Evolutionary conservation across 2,113 vertebrate genomes (phyloP).

Genomic region (Alectura lathami): DNA sequence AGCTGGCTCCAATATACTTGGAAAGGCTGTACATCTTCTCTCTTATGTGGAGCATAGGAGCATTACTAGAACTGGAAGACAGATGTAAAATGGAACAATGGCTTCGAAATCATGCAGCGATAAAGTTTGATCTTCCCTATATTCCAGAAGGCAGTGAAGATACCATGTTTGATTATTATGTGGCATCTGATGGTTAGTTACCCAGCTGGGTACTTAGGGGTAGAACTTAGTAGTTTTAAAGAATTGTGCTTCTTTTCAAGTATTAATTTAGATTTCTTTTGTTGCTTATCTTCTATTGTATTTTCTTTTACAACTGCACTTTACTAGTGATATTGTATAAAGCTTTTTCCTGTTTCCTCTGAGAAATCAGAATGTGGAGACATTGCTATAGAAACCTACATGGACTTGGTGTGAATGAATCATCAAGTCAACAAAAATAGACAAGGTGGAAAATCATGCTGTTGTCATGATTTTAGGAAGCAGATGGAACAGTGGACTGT

Average conservation of each 20-base stretch:
- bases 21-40: conserved; percentile 90
- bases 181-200: conserved; percentile 83
- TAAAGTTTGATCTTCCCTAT: conserved; percentile 81
- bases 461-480: not conserved
- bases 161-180: conserved; percentile 90
- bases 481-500: not conserved
- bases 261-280: not conserved
- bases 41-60: conserved; percentile 94
- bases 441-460: not conserved
- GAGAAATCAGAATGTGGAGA: not conserved
- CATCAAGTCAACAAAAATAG: not conserved
- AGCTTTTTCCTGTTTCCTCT: not conserved
- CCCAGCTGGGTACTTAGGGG: not conserved
- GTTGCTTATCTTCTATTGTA: not conserved
- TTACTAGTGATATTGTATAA: not conserved
- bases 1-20: conserved; percentile 81
- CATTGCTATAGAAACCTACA: not conserved
- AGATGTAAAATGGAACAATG: conserved; percentile 86
- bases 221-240: not conserved
- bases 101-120: conserved; percentile 77
- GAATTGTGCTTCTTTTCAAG: not conserved
- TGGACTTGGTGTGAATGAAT: not conserved
- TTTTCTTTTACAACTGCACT: not conserved
- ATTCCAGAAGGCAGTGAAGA: conserved; percentile 77
- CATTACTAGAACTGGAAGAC: conserved; percentile 86